phyloP scores from a whole-genome alignment of 1,140 invertebrate genomes.

The Calephelis virginiensis region DNA sequence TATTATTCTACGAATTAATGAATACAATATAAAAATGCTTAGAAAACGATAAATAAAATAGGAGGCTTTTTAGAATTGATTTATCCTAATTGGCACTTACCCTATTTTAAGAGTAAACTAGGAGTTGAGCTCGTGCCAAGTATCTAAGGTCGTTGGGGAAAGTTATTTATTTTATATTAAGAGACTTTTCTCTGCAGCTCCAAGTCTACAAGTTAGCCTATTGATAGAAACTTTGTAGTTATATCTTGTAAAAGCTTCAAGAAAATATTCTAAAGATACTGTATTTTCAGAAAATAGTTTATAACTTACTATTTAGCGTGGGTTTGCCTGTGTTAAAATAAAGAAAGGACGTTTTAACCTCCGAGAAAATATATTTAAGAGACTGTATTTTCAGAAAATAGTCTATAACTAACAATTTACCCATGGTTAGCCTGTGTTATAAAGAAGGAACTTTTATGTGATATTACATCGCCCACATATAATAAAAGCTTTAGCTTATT shows the following conservation, averaged over 20 bases:
- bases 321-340: no score
- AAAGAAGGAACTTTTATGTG: no score
- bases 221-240: constrained; percentile 4
- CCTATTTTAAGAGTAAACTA: constrained; percentile 24
- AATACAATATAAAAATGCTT: no score
- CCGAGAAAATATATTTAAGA: background rate
- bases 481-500: no score
- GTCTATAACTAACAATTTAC: no score
- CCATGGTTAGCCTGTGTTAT: no score
- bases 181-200: constrained; percentile 7
- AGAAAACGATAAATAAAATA: background rate
- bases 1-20: no score
- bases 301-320: no score
- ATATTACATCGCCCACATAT: no score
- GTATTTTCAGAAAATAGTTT: no score
- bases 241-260: background rate
- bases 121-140: constrained; percentile 19
- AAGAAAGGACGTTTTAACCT: background rate
- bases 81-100: constrained; percentile 18
- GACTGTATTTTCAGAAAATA: no score
- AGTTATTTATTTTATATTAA: constrained; percentile 24
- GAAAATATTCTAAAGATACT: background rate
- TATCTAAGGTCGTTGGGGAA: constrained; percentile 15
- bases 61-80: constrained; percentile 21
- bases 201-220: constrained; percentile 7